Evolutionary conservation across 2,888 invertebrate species (phyloP).

Genomic region (Hemaris fuciformis): DNA sequence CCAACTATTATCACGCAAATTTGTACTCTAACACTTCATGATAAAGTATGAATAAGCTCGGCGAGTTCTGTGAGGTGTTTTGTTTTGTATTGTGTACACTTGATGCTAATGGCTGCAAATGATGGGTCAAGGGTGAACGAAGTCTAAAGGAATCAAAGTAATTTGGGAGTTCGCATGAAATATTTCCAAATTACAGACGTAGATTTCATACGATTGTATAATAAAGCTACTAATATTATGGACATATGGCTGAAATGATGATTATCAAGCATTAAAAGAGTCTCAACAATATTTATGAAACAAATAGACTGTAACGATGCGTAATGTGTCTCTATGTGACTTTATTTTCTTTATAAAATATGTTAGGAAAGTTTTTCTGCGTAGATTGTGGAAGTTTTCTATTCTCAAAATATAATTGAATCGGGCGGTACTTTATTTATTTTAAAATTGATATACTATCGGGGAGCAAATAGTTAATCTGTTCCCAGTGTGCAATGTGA

Average conservation of each 20-base stretch:
- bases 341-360: no score
- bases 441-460: no score
- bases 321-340: no score
- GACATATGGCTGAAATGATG: not conserved
- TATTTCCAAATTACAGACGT: slow-evolving; percentile 17
- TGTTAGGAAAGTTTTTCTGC: no score
- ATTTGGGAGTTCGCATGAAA: slow-evolving; percentile 23
- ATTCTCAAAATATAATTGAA: no score
- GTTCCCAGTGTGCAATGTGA: no score
- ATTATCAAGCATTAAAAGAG: no score
- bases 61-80: slow-evolving; percentile 22
- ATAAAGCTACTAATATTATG: not conserved
- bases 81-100: slow-evolving; percentile 28
- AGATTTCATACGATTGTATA: not conserved
- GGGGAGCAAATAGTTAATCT: no score
- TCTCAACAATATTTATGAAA: no score
- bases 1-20: slow-evolving; percentile 20
- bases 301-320: no score
- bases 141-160: slow-evolving; percentile 21
- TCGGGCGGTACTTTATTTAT: no score
- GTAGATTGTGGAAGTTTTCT: no score
- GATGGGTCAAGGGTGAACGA: slow-evolving; percentile 73
- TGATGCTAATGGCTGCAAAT: slow-evolving; percentile 66
- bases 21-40: slow-evolving; percentile 21
- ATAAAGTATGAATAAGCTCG: slow-evolving; percentile 38